Conservation (phyloP, 2,113 vertebrate species). For the Phyllostomus hastatus region DNA sequence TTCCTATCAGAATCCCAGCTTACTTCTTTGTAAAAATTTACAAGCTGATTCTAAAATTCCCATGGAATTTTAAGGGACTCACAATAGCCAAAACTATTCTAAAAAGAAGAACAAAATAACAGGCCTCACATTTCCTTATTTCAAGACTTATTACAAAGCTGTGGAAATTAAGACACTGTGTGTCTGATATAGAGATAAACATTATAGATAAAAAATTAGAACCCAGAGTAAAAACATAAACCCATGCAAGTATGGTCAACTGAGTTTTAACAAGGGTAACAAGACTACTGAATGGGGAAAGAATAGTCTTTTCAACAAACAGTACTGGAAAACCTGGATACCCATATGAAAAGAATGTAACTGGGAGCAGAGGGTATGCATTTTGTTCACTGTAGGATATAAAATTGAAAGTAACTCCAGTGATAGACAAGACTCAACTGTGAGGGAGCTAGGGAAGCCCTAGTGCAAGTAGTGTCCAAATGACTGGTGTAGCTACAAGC, state of each 20-base stretch:
- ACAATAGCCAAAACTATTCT: neutral
- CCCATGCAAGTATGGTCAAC: neutral
- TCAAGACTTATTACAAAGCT: neutral
- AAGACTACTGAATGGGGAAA: neutral
- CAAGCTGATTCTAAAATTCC: neutral
- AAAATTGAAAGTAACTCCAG: neutral
- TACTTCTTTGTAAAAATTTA: neutral
- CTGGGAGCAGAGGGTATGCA: neutral
- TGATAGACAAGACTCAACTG: neutral
- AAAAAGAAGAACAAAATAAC: neutral
- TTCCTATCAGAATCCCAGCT: neutral
- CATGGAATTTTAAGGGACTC: neutral
- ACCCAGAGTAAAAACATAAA: neutral
- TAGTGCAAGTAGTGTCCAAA: neutral
- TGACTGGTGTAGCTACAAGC: neutral
- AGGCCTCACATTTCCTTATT: neutral
- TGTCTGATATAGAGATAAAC: neutral
- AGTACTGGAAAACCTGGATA: neutral
- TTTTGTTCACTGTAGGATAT: neutral
- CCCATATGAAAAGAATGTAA: neutral
- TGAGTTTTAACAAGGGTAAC: neutral
- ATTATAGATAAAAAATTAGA: neutral
- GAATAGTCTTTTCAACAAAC: neutral
- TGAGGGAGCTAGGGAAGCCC: neutral
- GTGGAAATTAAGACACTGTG: neutral